These are phyloP conservation scores for Amblyornis subalaris DNA, from an alignment of 2,113 vertebrate species.

Conservation along the genomic window DNA sequence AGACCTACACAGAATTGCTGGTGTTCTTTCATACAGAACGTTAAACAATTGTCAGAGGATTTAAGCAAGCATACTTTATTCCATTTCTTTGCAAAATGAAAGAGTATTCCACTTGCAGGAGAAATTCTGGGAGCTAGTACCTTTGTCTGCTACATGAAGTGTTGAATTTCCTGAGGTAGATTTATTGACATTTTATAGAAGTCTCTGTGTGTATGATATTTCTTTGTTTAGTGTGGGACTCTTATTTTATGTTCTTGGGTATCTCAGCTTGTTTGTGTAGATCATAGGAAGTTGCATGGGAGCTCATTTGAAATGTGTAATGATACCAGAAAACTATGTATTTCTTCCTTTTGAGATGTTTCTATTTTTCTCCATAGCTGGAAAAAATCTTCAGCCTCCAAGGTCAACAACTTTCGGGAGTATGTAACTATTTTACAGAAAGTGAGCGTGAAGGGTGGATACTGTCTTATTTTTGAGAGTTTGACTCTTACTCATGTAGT, in stretches of 20 bases:
- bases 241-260: not conserved
- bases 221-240: not conserved
- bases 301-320: not conserved
- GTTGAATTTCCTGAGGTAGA: not conserved
- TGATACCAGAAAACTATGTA: not conserved
- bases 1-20: not conserved
- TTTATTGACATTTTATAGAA: not conserved
- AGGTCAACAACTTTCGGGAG: not conserved
- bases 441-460: not conserved
- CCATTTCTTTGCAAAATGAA: not conserved
- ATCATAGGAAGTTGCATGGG: not conserved
- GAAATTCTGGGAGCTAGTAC: not conserved
- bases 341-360: not conserved
- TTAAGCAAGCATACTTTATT: not conserved
- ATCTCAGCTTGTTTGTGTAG: not conserved
- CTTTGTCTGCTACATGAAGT: not conserved
- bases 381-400: not conserved
- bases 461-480: not conserved
- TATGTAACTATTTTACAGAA: not conserved
- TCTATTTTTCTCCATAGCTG: not conserved
- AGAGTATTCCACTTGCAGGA: not conserved
- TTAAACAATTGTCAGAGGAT: not conserved
- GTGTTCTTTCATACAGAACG: not conserved
- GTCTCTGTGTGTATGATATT: not conserved
- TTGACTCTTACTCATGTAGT: not conserved